These are phyloP conservation scores for Ectropis grisescens DNA, from an alignment of 1,140 invertebrate species.

Conservation along the genomic window DNA sequence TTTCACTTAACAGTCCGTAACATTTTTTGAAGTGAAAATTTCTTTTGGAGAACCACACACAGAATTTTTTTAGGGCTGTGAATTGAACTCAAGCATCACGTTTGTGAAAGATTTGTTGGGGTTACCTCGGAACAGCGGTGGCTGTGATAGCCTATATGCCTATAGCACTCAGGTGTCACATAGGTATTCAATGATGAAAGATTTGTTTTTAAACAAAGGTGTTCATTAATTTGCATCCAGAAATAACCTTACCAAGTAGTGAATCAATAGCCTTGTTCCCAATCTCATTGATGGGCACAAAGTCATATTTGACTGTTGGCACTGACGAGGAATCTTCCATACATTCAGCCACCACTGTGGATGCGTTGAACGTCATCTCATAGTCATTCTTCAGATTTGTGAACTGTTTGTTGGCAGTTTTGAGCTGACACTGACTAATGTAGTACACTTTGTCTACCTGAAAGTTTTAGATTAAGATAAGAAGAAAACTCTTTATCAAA, in stretches of 20 bases:
- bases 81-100: no score
- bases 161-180: no score
- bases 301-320: conserved; percentile 87
- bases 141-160: no score
- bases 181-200: no score
- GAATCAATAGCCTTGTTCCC: conserved; percentile 76
- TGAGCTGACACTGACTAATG: conserved; percentile 85
- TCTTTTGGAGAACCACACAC: no score
- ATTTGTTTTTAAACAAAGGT: no score
- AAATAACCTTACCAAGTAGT: conserved; percentile 79
- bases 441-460: conserved; percentile 90
- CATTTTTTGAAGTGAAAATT: no score
- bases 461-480: conserved; percentile 20
- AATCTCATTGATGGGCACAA: conserved; percentile 84
- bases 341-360: conserved; percentile 83
- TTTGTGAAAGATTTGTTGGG: no score
- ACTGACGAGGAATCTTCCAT: conserved; percentile 74
- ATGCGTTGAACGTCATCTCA: conserved; percentile 91
- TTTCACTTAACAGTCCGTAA: no score
- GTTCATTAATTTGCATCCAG: no score
- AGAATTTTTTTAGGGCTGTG: no score
- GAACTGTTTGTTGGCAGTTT: conserved; percentile 94
- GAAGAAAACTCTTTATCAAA: conserved; percentile 1
- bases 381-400: conserved; percentile 92
- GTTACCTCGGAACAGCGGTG: no score